phyloP scores from a whole-genome alignment of 2,888 invertebrate species.

The Stenodera caucasica region DNA sequence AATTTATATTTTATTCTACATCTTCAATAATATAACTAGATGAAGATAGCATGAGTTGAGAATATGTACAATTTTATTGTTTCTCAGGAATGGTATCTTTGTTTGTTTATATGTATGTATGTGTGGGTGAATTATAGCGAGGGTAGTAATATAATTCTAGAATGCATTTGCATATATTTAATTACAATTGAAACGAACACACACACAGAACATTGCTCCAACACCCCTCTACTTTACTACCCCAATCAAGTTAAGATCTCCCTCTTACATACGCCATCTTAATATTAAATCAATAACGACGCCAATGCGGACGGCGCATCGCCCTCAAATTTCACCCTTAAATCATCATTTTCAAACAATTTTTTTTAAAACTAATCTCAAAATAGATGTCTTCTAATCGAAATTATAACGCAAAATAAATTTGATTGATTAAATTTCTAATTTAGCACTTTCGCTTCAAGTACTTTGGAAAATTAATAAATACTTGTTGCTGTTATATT shows the following conservation, averaged over 20 bases:
- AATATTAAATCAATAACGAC: constrained; percentile 38
- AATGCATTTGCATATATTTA: constrained; percentile 46
- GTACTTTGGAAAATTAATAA: too few species aligned
- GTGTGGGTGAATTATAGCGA: background rate
- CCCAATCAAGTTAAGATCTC: constrained; percentile 34
- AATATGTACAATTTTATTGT: constrained; percentile 39
- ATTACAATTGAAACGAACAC: constrained; percentile 42
- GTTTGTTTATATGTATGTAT: too few species aligned
- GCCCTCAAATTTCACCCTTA: background rate
- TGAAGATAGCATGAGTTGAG: constrained; percentile 9
- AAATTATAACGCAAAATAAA: too few species aligned
- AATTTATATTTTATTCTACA: background rate
- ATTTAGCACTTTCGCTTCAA: too few species aligned
- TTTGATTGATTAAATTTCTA: too few species aligned
- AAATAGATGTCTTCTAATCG: too few species aligned
- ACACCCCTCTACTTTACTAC: constrained; percentile 14
- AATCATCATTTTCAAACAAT: background rate
- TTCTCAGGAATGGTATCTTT: too few species aligned
- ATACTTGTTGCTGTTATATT: too few species aligned
- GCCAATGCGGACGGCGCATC: background rate
- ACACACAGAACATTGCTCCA: constrained; percentile 19
- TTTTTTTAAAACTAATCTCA: too few species aligned
- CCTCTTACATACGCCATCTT: constrained; percentile 39
- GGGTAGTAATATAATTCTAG: constrained; percentile 39
- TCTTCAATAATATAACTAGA: background rate